Evolutionary conservation across 2,113 vertebrate genomes (phyloP).

Genomic region (Rana temporaria): DNA sequence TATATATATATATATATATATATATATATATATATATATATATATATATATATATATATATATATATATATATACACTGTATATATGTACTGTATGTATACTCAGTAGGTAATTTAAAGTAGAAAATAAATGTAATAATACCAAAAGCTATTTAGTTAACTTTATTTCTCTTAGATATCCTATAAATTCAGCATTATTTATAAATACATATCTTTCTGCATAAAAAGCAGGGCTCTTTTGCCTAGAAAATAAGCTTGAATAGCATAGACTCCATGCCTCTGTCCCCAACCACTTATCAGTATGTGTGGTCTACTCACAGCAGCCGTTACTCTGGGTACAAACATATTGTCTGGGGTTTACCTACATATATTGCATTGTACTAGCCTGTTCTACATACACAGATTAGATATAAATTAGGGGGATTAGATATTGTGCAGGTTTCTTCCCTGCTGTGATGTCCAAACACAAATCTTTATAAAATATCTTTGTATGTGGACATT

Average conservation of each 20-base stretch:
- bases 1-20: no score
- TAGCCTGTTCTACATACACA: constrained; percentile 28
- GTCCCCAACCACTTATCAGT: constrained; percentile 5
- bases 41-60: no score
- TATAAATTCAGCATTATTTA: constrained; percentile 8
- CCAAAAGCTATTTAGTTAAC: constrained; percentile 8
- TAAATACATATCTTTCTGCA: neutral
- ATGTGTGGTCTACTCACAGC: constrained; percentile 30
- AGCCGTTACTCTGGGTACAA: constrained; percentile 9
- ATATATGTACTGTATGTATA: no score
- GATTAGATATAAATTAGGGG: constrained; percentile 41
- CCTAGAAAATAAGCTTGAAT: constrained; percentile 28
- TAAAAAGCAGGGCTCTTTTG: neutral
- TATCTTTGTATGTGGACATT: neutral
- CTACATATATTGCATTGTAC: constrained; percentile 10
- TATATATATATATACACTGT: no score
- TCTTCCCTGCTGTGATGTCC: neutral
- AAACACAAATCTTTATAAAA: constrained; percentile 19
- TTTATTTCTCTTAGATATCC: neutral
- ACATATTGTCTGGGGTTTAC: constrained; percentile 19
- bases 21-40: no score
- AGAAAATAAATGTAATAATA: neutral
- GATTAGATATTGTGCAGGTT: constrained; percentile 37
- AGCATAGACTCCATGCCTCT: constrained; percentile 31
- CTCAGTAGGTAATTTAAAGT: neutral